Evolutionary conservation across 2,797 vertebrate genomes (phyloP).

Genomic region (Galago senegalensis): DNA sequence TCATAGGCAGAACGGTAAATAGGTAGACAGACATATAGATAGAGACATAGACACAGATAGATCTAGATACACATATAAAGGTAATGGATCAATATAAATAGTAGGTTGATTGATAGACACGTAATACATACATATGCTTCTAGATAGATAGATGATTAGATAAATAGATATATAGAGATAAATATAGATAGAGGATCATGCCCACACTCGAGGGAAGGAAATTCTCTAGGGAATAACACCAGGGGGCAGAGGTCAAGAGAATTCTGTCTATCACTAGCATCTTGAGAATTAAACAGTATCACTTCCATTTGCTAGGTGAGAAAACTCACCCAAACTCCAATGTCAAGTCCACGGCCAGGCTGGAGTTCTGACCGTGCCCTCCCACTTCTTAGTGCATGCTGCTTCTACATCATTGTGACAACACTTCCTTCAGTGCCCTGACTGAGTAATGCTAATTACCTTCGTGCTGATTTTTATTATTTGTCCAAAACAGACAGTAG

Average conservation of each 20-base stretch:
- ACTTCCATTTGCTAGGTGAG: not conserved
- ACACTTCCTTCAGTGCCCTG: not conserved
- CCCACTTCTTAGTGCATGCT: fast-evolving
- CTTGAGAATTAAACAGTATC: not conserved
- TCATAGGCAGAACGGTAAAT: not conserved
- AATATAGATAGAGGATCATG: too few relatives aligned
- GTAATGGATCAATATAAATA: not conserved
- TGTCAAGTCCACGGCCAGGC: fast-evolving
- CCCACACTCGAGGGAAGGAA: not conserved
- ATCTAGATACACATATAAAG: not conserved
- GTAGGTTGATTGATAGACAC: not conserved
- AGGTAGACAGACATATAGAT: not conserved
- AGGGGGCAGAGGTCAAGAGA: not conserved
- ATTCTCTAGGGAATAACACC: too few relatives aligned
- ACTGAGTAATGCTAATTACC: fast-evolving
- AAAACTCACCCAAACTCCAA: not conserved
- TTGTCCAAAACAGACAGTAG: not conserved
- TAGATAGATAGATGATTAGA: not conserved
- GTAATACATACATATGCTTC: too few relatives aligned
- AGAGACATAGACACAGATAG: not conserved
- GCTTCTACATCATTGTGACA: fast-evolving
- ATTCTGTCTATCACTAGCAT: not conserved
- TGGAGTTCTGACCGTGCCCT: fast-evolving
- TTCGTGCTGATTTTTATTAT: not conserved
- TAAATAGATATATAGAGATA: not conserved